A percentile compares a stretch with the other conserved stretches of the same genome.
Evolutionary conservation across 2,113 vertebrate species (phyloP).

Genomic region (Chitala chitala): DNA sequence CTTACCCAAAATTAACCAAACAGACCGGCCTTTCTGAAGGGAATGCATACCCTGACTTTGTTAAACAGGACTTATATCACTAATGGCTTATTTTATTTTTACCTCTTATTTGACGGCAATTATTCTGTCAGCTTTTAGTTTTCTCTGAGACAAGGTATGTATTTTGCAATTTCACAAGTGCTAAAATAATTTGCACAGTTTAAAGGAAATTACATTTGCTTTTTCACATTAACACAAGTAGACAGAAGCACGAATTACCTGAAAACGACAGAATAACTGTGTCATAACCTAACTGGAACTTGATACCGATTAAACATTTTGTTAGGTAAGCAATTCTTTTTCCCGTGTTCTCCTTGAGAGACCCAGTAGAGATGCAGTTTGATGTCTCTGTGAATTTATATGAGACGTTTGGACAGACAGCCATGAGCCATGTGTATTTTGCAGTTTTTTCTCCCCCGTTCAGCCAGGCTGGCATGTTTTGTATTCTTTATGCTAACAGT

Average conservation of each 20-base stretch:
- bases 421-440: too few species aligned
- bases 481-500: too few species aligned
- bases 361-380: too few species aligned
- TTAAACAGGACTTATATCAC: not conserved
- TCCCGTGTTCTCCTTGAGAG: too few species aligned
- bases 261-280: not conserved
- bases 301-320: too few species aligned
- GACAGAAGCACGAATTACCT: not conserved
- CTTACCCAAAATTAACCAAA: not conserved
- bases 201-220: not conserved
- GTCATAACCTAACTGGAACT: not conserved
- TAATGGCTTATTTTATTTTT: not conserved
- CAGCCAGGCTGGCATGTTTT: too few species aligned
- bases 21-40: too few species aligned
- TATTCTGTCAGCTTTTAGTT: not conserved
- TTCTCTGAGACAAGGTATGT: not conserved
- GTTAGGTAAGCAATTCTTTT: too few species aligned
- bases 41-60: too few species aligned
- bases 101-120: not conserved
- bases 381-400: too few species aligned
- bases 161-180: not conserved
- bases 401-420: too few species aligned
- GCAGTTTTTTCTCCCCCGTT: too few species aligned
- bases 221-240: not conserved
- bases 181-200: not conserved